A percentile compares a stretch with the other conserved stretches of the same genome.
Evolutionary conservation across 2,797 vertebrate species (phyloP).

Genomic region (Ptychobarbus kaznakovi): DNA sequence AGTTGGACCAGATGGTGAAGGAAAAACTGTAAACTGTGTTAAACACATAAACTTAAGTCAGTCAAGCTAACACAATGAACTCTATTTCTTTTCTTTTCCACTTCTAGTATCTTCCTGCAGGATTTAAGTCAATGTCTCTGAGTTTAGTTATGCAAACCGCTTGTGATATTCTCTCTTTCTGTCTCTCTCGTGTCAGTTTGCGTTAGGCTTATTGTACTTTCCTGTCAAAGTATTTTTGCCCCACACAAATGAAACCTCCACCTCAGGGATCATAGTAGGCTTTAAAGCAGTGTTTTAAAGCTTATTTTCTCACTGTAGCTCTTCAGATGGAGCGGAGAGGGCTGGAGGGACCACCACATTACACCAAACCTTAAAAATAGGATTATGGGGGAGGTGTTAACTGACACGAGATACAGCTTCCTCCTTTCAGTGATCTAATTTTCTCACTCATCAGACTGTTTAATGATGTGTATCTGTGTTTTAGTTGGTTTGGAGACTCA

Average conservation of each 20-base stretch:
- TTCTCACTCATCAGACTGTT: constrained; percentile 16
- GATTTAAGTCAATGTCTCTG: background rate
- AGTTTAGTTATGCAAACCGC: background rate
- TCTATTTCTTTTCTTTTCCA: background rate
- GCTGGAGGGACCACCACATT: background rate
- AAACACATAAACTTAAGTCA: background rate
- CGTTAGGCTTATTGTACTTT: constrained; percentile 68
- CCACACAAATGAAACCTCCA: background rate
- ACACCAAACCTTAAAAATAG: constrained; percentile 23
- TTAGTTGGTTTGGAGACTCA: constrained; percentile 53
- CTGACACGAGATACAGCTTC: constrained; percentile 17
- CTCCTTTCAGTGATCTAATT: constrained; percentile 3
- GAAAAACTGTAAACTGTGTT: background rate
- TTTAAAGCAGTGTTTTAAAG: background rate
- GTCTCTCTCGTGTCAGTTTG: constrained; percentile 35
- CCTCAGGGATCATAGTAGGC: background rate
- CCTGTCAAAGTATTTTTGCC: constrained; percentile 63
- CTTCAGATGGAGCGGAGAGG: constrained; percentile 26
- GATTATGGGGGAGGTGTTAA: constrained; percentile 35
- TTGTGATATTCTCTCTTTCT: background rate
- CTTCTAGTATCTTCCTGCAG: background rate
- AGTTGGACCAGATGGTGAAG: background rate
- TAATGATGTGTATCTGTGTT: constrained; percentile 23
- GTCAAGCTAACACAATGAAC: background rate
- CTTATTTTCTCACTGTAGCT: background rate